A percentile compares a stretch with the other conserved stretches of the same genome.
Conservation (phyloP, 64 coral and sea anemone species). For the Montipora cactus region DNA sequence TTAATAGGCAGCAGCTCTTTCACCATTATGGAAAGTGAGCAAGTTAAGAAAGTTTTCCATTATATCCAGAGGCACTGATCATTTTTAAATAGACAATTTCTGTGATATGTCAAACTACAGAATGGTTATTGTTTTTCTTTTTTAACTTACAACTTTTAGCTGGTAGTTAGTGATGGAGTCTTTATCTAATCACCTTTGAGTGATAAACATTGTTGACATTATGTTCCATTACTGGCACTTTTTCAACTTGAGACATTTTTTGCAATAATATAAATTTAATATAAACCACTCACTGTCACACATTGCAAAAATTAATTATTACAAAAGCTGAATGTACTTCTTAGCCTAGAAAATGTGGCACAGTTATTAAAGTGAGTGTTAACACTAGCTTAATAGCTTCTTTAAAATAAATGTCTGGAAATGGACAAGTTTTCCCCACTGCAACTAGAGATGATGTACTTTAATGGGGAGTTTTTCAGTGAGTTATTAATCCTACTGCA, state of each 20-base stretch:
- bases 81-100: not conserved
- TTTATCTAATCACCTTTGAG: not conserved
- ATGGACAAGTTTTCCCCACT: not conserved
- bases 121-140: not conserved
- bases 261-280: too few species aligned
- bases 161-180: not conserved
- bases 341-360: not conserved
- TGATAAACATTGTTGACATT: not conserved
- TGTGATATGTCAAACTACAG: not conserved
- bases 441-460: not conserved
- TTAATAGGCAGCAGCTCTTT: slow-evolving; percentile 58
- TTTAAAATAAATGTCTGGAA: not conserved
- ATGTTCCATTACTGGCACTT: not conserved
- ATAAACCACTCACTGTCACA: not conserved
- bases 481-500: not conserved
- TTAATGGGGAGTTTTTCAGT: too few species aligned
- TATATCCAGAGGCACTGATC: not conserved
- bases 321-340: not conserved
- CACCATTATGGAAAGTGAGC: not conserved
- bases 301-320: not conserved
- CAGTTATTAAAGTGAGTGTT: not conserved
- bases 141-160: not conserved
- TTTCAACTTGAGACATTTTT: not conserved
- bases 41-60: not conserved
- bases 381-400: not conserved